Conservation (phyloP, 2,113 vertebrate species). For the Psammodynastes pulverulentus region DNA sequence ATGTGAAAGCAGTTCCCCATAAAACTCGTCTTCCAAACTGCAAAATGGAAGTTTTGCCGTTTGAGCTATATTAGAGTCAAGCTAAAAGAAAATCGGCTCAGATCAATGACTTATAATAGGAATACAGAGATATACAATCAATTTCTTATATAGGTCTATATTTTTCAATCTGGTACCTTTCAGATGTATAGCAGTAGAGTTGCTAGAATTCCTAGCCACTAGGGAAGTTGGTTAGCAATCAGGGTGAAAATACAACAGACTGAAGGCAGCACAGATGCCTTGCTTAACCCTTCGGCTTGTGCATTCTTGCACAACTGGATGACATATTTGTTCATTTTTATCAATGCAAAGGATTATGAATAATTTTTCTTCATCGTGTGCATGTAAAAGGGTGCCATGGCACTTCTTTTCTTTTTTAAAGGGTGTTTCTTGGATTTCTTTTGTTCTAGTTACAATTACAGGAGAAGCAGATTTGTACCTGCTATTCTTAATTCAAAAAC, state of each 20-base stretch:
- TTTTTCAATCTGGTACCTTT: background rate
- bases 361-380: background rate
- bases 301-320: background rate
- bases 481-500: background rate
- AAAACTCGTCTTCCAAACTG: background rate
- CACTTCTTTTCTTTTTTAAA: background rate
- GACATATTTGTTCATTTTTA: background rate
- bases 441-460: background rate
- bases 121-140: background rate
- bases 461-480: background rate
- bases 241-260: background rate
- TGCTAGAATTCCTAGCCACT: background rate
- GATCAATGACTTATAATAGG: background rate
- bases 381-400: background rate
- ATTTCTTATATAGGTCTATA: background rate
- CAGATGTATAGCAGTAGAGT: background rate
- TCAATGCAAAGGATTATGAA: background rate
- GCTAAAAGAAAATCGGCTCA: background rate
- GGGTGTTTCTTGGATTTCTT: background rate
- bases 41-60: background rate
- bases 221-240: background rate
- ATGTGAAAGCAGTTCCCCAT: background rate
- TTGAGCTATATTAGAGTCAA: background rate
- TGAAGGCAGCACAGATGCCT: background rate
- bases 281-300: background rate